Evolutionary conservation across 2,113 vertebrate species (phyloP).

Genomic region (Pygoscelis adeliae): DNA sequence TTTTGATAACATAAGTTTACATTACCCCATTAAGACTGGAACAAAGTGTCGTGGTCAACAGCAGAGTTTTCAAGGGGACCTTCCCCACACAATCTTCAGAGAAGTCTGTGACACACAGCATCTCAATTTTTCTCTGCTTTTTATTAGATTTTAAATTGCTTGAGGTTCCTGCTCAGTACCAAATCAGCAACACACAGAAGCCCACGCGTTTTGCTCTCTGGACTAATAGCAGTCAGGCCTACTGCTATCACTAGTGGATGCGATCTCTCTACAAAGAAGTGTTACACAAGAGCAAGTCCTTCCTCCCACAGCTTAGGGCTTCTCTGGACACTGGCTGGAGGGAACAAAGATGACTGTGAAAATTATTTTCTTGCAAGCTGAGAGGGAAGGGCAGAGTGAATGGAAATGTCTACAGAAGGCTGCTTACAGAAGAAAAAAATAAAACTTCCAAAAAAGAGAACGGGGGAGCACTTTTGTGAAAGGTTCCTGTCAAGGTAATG

Average conservation of each 20-base stretch:
- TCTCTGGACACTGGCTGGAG: not conserved
- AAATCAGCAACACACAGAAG: not conserved
- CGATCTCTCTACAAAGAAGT: not conserved
- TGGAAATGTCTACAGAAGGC: not conserved
- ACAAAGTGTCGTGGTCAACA: not conserved
- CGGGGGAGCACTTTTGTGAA: not conserved
- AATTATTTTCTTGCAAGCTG: not conserved
- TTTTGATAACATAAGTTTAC: not conserved
- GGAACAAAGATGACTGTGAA: not conserved
- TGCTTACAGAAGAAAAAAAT: not conserved
- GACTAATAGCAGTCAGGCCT: not conserved
- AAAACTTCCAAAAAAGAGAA: not conserved
- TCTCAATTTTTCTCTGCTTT: not conserved
- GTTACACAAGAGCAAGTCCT: not conserved
- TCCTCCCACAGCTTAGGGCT: not conserved
- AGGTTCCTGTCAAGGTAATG: not conserved
- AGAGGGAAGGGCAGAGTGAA: not conserved
- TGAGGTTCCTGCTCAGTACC: too few relatives aligned
- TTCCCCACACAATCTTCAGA: not conserved
- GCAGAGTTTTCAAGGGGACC: not conserved
- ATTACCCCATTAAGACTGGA: not conserved
- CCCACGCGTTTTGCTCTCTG: accelerated
- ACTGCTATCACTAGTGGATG: not conserved
- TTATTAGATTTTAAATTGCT: not conserved
- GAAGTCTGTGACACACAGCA: not conserved